Percentiles rank a stretch among this genome's conserved stretches.
Evolutionary conservation across 1,140 invertebrate species (phyloP).

Genomic region (Coptotermes formosanus): DNA sequence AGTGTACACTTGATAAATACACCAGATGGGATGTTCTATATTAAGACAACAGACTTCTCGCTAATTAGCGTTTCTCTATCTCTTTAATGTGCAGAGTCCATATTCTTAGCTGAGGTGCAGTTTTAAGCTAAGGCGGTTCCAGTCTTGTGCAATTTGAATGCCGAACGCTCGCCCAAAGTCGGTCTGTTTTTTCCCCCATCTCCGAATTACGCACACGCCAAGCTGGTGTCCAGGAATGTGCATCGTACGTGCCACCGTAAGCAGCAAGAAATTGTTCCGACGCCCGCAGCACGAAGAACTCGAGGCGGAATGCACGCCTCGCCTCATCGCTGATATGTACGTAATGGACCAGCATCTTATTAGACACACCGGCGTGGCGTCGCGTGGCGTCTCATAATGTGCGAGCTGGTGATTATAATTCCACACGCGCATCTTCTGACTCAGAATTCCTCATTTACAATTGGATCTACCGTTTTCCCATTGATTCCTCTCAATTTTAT

Average conservation of each 20-base stretch:
- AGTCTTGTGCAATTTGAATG: neutral
- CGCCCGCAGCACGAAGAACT: neutral
- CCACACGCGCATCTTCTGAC: neutral
- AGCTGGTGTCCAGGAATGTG: too few relatives aligned
- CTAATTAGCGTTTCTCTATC: too few relatives aligned
- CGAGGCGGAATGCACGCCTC: neutral
- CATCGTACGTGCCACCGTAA: neutral
- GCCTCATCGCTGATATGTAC: neutral
- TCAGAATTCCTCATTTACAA: constrained; percentile 5
- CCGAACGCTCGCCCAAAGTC: neutral
- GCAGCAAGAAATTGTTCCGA: neutral
- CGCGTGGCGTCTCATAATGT: neutral
- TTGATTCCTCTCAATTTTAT: neutral
- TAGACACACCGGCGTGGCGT: neutral
- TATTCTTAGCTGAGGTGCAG: too few relatives aligned
- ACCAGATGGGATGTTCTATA: too few relatives aligned
- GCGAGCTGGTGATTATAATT: neutral
- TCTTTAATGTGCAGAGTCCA: too few relatives aligned
- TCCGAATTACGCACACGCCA: too few relatives aligned
- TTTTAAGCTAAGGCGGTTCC: too few relatives aligned
- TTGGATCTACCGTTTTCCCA: neutral
- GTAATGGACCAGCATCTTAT: constrained; percentile 1
- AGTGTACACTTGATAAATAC: too few relatives aligned
- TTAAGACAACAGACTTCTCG: too few relatives aligned
- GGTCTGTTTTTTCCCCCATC: too few relatives aligned